Percentiles rank a stretch among this genome's conserved stretches.
Evolutionary conservation across 2,888 invertebrate genomes (phyloP).

Genomic region (Deroplatys truncata): DNA sequence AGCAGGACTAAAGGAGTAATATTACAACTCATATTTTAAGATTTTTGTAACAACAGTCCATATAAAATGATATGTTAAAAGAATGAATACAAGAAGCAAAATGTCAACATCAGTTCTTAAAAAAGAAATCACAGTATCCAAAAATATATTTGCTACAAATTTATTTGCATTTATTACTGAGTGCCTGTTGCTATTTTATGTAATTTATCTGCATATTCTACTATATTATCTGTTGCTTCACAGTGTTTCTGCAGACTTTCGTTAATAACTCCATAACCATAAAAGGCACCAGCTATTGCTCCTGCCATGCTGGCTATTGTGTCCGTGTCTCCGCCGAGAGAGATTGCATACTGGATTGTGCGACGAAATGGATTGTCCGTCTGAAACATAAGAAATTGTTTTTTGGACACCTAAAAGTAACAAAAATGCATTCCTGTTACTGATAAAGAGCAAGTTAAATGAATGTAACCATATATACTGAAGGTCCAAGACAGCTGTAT

Average conservation of each 20-base stretch:
- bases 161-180: background rate
- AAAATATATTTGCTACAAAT: background rate
- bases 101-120: background rate
- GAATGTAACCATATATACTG: too few relatives aligned
- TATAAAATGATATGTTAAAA: background rate
- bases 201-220: constrained; percentile 52
- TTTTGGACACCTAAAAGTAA: constrained; percentile 33
- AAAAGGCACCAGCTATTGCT: constrained; percentile 63
- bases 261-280: constrained; percentile 55
- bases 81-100: background rate
- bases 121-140: background rate
- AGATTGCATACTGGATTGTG: constrained; percentile 64
- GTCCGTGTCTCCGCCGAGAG: constrained; percentile 72
- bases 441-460: background rate
- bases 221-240: constrained; percentile 54
- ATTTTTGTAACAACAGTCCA: background rate
- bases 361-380: constrained; percentile 57
- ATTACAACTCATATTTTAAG: too few relatives aligned
- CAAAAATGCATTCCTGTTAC: constrained; percentile 16
- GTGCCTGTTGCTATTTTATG: constrained; percentile 33
- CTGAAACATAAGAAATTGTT: constrained; percentile 34
- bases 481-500: too few relatives aligned
- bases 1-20: too few relatives aligned
- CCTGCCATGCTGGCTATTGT: constrained; percentile 74
- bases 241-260: constrained; percentile 53